phyloP scores from a whole-genome alignment of 1,140 invertebrate species.

The Drosophila pallidifrons region DNA sequence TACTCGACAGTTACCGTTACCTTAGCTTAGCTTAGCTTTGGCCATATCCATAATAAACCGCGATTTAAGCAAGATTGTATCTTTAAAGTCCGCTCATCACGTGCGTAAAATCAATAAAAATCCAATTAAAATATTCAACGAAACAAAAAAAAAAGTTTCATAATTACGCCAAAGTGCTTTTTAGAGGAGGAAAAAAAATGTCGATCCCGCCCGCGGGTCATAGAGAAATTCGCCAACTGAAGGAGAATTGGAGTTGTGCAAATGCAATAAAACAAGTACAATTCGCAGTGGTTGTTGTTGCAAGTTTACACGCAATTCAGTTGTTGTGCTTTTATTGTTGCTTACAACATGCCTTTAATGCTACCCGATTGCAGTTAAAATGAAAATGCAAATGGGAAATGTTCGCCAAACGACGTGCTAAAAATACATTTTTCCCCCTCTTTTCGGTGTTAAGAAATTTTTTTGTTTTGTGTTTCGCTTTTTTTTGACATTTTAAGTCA shows the following conservation, averaged over 20 bases:
- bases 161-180: slow-evolving; percentile 53
- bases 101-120: slow-evolving; percentile 83
- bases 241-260: slow-evolving; percentile 35
- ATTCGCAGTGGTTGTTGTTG: slow-evolving; percentile 32
- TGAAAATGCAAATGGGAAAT: slow-evolving; percentile 71
- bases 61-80: slow-evolving; percentile 32
- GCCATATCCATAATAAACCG: slow-evolving; percentile 35
- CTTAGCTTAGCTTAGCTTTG: background rate
- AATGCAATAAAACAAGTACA: slow-evolving; percentile 65
- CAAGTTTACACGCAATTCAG: slow-evolving; percentile 66
- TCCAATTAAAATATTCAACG: slow-evolving; percentile 73
- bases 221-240: slow-evolving; percentile 67
- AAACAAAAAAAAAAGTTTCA: slow-evolving; percentile 67
- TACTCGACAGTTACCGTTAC: slow-evolving; percentile 45
- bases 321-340: slow-evolving; percentile 49
- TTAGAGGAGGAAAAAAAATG: slow-evolving; percentile 21
- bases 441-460: slow-evolving; percentile 23
- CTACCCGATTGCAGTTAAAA: slow-evolving; percentile 78
- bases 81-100: slow-evolving; percentile 55
- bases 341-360: slow-evolving; percentile 68
- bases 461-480: background rate
- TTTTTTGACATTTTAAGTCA: slow-evolving; percentile 55
- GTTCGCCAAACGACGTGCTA: slow-evolving; percentile 76
- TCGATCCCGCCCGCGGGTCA: slow-evolving; percentile 34
- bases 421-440: slow-evolving; percentile 66